These are phyloP conservation scores for Hymenopus coronatus DNA, from an alignment of 2,888 invertebrate genomes.

Conservation along the genomic window DNA sequence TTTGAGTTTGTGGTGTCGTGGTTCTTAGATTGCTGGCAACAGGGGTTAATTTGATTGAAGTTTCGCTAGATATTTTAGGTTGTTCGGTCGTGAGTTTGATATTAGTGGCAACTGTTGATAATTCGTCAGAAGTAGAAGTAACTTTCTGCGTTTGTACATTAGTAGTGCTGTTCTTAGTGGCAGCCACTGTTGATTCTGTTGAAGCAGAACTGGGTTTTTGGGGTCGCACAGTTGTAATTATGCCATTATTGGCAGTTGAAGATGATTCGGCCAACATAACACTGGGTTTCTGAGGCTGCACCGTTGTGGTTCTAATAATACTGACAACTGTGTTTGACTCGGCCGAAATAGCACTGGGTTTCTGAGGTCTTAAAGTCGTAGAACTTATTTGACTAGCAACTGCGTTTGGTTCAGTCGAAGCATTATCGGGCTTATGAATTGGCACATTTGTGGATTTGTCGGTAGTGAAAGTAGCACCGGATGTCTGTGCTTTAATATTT, in stretches of 20 bases:
- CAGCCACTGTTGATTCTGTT: neutral
- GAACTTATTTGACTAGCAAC: neutral
- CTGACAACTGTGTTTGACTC: neutral
- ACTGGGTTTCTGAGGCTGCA: neutral
- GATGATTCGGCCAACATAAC: neutral
- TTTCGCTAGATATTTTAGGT: neutral
- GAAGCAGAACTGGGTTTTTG: neutral
- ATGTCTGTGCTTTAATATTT: neutral
- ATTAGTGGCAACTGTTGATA: neutral
- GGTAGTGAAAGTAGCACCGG: neutral
- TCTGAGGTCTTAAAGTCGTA: neutral
- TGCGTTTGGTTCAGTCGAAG: neutral
- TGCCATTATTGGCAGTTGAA: neutral
- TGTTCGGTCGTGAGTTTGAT: neutral
- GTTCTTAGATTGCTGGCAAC: neutral
- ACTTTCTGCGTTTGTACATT: neutral
- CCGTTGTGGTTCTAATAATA: neutral
- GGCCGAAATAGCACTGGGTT: neutral
- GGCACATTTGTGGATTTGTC: neutral
- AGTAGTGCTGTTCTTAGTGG: neutral
- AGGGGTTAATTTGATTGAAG: neutral
- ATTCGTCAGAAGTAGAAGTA: neutral
- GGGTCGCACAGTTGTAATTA: neutral
- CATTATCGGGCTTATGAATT: neutral
- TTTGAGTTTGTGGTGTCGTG: neutral